Conservation (phyloP, 2,797 vertebrate species). For the Halcyon leucocephala region DNA sequence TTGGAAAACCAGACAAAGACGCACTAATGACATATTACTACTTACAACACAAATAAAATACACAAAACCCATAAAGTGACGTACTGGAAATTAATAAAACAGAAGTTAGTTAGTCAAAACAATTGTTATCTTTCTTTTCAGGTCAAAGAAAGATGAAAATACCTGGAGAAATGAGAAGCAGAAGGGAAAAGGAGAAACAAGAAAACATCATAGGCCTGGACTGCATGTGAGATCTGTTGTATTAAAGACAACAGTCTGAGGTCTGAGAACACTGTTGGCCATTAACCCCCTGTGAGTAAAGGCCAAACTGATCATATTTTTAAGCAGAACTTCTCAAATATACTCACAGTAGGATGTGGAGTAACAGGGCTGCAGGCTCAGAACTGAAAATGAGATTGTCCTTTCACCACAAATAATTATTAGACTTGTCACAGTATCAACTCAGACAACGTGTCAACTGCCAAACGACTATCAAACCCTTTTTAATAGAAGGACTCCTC, state of each 20-base stretch:
- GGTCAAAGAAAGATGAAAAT: slow-evolving; percentile 2
- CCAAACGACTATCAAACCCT: background rate
- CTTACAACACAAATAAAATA: background rate
- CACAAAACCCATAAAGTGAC: background rate
- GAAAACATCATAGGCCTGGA: background rate
- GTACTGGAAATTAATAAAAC: background rate
- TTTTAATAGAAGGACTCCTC: background rate
- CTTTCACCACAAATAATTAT: slow-evolving; percentile 20
- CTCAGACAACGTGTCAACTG: background rate
- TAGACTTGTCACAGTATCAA: background rate
- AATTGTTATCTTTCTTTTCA: background rate
- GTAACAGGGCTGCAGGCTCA: slow-evolving; percentile 40
- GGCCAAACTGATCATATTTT: background rate
- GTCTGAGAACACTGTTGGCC: slow-evolving; percentile 7
- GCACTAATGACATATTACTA: background rate
- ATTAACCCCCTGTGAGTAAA: background rate
- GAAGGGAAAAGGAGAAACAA: background rate
- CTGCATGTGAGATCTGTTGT: background rate
- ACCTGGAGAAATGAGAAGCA: background rate
- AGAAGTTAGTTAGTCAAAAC: background rate
- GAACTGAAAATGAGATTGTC: slow-evolving; percentile 42
- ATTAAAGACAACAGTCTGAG: background rate
- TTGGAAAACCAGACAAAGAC: background rate
- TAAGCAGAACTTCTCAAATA: background rate
- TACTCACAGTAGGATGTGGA: slow-evolving; percentile 6